Evolutionary conservation across 2,797 vertebrate species (phyloP).

Genomic region (Arctocebus calabarensis): DNA sequence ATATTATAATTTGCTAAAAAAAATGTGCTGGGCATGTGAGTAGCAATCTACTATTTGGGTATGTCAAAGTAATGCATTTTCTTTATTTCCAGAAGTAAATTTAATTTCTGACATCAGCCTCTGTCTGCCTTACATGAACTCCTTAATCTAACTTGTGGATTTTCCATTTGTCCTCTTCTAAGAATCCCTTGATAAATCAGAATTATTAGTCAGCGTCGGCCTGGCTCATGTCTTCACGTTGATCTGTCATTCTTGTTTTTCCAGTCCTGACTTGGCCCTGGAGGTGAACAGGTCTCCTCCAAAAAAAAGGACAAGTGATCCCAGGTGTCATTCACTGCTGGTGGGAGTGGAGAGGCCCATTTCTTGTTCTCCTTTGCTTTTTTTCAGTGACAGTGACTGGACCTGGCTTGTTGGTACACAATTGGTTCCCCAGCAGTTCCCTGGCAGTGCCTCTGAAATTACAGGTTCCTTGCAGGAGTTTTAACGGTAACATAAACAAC

Average conservation of each 20-base stretch:
- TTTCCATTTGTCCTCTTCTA: neutral
- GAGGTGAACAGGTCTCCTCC: neutral
- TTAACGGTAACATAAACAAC: constrained; percentile 9
- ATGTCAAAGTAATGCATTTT: constrained; percentile 3
- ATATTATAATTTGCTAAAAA: neutral
- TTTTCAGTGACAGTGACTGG: neutral
- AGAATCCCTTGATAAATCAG: constrained; percentile 20
- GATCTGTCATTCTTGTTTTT: neutral
- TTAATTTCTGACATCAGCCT: neutral
- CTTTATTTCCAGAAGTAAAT: constrained; percentile 7
- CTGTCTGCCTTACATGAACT: neutral
- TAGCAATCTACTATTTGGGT: neutral
- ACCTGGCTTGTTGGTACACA: constrained; percentile 38
- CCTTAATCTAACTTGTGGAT: neutral
- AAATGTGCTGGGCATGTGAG: neutral
- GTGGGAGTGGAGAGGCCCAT: neutral
- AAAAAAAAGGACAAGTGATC: neutral
- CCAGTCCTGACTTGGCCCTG: neutral
- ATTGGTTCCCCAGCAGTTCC: constrained; percentile 28
- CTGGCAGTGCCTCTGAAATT: constrained; percentile 14
- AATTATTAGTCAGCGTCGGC: neutral
- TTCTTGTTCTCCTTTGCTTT: constrained; percentile 18
- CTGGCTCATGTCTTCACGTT: neutral
- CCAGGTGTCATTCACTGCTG: neutral
- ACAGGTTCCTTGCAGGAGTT: constrained; percentile 12